These are phyloP conservation scores for Atrichornis clamosus DNA, from an alignment of 2,113 vertebrate species.

Conservation along the genomic window DNA sequence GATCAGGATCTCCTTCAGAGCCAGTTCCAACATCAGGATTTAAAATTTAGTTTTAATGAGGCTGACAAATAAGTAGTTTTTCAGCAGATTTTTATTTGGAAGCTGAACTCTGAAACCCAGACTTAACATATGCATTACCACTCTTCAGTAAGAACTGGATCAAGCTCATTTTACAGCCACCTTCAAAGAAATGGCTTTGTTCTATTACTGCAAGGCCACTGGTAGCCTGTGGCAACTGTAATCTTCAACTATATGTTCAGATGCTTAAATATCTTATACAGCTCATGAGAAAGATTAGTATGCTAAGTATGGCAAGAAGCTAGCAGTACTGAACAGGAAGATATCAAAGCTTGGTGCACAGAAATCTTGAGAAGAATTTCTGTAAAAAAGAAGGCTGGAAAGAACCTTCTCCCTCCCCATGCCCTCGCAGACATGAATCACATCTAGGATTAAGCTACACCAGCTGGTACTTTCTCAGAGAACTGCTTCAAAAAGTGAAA, in stretches of 20 bases:
- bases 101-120: neutral
- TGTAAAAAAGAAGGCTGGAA: neutral
- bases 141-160: neutral
- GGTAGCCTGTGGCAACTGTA: neutral
- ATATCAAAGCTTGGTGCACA: neutral
- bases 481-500: neutral
- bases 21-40: neutral
- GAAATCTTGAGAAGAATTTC: neutral
- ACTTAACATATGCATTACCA: neutral
- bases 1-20: neutral
- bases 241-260: neutral
- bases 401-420: neutral
- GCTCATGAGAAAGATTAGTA: neutral
- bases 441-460: neutral
- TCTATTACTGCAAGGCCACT: neutral
- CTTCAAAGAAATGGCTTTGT: neutral
- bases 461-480: neutral
- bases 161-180: neutral
- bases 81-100: neutral
- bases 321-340: neutral
- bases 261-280: neutral
- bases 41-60: neutral
- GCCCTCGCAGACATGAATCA: neutral
- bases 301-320: neutral
- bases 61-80: neutral